Evolutionary conservation across 1,140 invertebrate species (phyloP).

Genomic region (Pectinophora gossypiella): DNA sequence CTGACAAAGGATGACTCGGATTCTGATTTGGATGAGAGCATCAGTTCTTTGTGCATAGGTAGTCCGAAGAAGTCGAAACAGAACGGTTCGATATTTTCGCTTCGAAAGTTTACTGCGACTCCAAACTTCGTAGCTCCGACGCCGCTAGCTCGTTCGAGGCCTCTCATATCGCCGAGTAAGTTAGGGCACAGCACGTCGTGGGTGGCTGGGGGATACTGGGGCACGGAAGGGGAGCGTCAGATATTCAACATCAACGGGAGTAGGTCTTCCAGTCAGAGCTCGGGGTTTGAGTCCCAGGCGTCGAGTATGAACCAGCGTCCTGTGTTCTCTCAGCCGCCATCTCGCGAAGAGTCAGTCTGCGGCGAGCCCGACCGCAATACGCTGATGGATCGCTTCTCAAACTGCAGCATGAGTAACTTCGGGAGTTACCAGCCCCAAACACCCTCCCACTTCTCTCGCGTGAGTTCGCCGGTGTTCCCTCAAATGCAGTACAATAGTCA

Average conservation of each 20-base stretch:
- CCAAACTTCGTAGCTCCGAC: constrained; percentile 62
- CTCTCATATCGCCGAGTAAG: constrained; percentile 69
- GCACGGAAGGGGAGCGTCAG: constrained; percentile 53
- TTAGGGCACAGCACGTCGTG: constrained; percentile 68
- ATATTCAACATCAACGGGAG: constrained; percentile 61
- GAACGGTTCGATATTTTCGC: constrained; percentile 55
- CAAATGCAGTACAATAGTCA: constrained; percentile 65
- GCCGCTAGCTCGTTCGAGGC: constrained; percentile 39
- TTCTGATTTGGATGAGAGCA: constrained; percentile 69
- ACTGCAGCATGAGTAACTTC: constrained; percentile 25
- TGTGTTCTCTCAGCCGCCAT: constrained; percentile 61
- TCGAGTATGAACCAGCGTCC: constrained; percentile 63
- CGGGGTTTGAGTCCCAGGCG: constrained; percentile 71
- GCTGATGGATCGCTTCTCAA: constrained; percentile 45
- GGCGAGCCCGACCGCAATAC: constrained; percentile 46
- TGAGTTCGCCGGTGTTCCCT: constrained; percentile 54
- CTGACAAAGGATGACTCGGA: constrained; percentile 57
- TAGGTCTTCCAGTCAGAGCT: constrained; percentile 72
- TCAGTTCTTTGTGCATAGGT: constrained; percentile 61
- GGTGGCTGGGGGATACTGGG: constrained; percentile 74
- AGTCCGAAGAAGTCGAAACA: constrained; percentile 50
- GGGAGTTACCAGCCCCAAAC: constrained; percentile 25
- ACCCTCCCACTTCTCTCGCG: constrained; percentile 36
- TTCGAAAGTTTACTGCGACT: constrained; percentile 62
- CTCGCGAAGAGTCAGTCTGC: constrained; percentile 60